Conservation (phyloP, 2,113 vertebrate species). For the Donacobius atricapilla region DNA sequence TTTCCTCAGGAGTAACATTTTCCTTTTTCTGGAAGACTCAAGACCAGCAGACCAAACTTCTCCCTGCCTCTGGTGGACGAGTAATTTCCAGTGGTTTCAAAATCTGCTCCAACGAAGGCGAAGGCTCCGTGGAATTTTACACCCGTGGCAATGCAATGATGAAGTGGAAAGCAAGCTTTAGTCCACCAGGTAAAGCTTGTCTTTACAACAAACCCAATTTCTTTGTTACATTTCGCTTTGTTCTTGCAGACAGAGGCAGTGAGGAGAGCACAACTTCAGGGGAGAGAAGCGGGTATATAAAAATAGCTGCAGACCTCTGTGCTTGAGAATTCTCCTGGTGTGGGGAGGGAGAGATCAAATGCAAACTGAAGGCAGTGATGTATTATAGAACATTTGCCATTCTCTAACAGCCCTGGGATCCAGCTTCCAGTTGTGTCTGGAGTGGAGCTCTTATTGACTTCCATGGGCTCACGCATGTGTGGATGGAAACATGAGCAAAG, state of each 20-base stretch:
- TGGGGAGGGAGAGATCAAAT: not conserved
- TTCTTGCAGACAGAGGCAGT: not conserved
- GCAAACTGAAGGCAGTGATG: not conserved
- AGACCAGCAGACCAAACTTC: constrained; percentile 24
- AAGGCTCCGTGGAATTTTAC: constrained; percentile 88
- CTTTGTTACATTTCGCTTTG: not conserved
- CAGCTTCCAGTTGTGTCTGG: not conserved
- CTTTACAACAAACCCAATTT: not conserved
- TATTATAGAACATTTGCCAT: not conserved
- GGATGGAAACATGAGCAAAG: not conserved
- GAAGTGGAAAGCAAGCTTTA: constrained; percentile 87
- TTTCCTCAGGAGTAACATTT: constrained; percentile 86
- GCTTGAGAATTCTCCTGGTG: not conserved
- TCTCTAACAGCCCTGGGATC: not conserved
- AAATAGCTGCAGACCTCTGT: not conserved
- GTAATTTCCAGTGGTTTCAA: constrained; percentile 91
- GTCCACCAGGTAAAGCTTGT: constrained; percentile 79
- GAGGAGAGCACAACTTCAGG: not conserved
- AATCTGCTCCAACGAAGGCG: constrained; percentile 77
- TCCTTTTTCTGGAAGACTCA: constrained; percentile 98
- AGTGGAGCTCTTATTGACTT: not conserved
- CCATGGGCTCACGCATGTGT: not conserved
- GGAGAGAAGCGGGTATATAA: not conserved
- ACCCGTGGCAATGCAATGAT: constrained; percentile 77
- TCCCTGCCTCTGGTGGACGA: constrained; percentile 82